Percentiles rank a stretch among this genome's conserved stretches.
phyloP scores from a whole-genome alignment of 1,140 invertebrate genomes.

The Camponotus vicinus region DNA sequence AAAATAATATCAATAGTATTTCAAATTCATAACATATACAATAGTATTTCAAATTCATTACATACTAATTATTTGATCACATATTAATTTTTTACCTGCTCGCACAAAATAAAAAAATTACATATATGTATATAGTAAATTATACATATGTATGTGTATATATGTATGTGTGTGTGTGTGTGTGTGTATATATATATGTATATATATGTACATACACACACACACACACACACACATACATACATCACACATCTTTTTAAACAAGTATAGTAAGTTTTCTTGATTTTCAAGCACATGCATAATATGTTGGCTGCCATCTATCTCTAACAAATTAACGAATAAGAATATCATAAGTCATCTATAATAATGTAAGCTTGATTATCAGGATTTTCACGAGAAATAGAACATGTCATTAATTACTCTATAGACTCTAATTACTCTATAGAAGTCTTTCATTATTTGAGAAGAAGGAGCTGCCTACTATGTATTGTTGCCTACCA shows the following conservation, averaged over 20 bases:
- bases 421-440: conserved; percentile 21
- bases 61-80: not conserved
- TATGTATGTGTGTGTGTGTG: too few relatives aligned
- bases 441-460: not conserved
- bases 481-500: not conserved
- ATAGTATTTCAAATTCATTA: not conserved
- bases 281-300: not conserved
- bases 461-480: not conserved
- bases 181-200: too few relatives aligned
- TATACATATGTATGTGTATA: too few relatives aligned
- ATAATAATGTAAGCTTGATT: too few relatives aligned
- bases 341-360: conserved; percentile 13
- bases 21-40: not conserved
- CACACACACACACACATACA: too few relatives aligned
- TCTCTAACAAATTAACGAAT: not conserved
- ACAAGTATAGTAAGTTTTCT: not conserved
- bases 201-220: too few relatives aligned
- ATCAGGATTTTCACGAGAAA: not conserved
- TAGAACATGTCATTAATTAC: not conserved
- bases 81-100: not conserved
- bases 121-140: too few relatives aligned
- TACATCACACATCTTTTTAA: not conserved
- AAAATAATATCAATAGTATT: not conserved
- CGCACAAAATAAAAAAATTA: too few relatives aligned
- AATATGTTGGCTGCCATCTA: not conserved